These are phyloP conservation scores for Lordiphosa andalusiaca DNA, from an alignment of 2,888 invertebrate genomes.

Conservation along the genomic window DNA sequence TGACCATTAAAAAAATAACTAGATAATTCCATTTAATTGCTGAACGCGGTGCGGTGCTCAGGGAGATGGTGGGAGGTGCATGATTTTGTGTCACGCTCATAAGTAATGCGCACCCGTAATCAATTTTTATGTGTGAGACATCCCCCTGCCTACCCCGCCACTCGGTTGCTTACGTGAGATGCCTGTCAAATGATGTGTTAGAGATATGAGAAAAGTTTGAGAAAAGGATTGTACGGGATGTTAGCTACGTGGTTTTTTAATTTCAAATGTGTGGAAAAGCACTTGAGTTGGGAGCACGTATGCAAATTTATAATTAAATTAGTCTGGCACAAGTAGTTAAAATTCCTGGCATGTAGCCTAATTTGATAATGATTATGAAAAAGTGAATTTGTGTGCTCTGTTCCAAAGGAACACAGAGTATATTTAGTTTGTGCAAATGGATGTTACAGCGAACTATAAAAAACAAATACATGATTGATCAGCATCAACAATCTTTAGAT, in stretches of 20 bases:
- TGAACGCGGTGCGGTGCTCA: slow-evolving; percentile 1
- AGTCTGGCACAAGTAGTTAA: slow-evolving; percentile 53
- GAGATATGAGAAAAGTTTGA: slow-evolving; percentile 30
- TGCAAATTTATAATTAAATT: slow-evolving; percentile 60
- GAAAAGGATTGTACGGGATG: slow-evolving; percentile 18
- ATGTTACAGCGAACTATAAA: too few species aligned
- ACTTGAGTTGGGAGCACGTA: slow-evolving; percentile 48
- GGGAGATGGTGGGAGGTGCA: not conserved
- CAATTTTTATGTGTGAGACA: slow-evolving; percentile 71
- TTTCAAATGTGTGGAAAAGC: slow-evolving; percentile 12
- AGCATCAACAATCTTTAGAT: too few species aligned
- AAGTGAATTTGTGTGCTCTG: not conserved
- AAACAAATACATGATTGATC: too few species aligned
- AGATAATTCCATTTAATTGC: slow-evolving; percentile 27
- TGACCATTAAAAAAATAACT: slow-evolving; percentile 5
- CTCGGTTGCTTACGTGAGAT: slow-evolving; percentile 61
- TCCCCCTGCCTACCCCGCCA: not conserved
- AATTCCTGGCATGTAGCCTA: slow-evolving; percentile 32
- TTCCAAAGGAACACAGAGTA: too few species aligned
- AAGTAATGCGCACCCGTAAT: slow-evolving; percentile 64
- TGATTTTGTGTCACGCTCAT: slow-evolving; percentile 34
- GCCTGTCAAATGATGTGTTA: slow-evolving; percentile 55
- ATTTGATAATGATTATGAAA: slow-evolving; percentile 31
- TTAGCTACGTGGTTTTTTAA: slow-evolving; percentile 11
- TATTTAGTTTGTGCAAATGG: too few species aligned